These are phyloP conservation scores for Noctua comes DNA, from an alignment of 2,888 invertebrate species.

Conservation along the genomic window DNA sequence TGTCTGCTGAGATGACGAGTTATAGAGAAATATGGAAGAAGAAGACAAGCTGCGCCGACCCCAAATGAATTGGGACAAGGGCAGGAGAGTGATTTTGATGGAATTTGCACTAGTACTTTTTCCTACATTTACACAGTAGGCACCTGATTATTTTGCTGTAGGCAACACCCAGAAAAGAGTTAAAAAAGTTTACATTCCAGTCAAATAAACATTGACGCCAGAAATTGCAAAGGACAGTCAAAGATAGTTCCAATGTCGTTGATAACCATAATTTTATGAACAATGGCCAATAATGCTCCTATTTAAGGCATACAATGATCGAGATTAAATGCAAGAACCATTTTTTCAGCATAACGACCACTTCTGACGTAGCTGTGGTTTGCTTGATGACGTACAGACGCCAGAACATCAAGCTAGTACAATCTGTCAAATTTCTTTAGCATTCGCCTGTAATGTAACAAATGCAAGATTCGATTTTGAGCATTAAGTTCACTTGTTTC, in stretches of 20 bases:
- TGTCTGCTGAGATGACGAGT: not conserved
- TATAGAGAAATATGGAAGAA: not conserved
- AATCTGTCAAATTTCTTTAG: too few relatives aligned
- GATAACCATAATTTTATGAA: slow-evolving; percentile 26
- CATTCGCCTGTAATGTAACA: too few relatives aligned
- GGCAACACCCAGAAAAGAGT: not conserved
- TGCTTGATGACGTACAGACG: slow-evolving; percentile 39
- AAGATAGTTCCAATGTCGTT: slow-evolving; percentile 37
- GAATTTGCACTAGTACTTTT: not conserved
- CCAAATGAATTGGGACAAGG: not conserved
- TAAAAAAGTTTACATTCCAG: not conserved
- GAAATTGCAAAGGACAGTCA: slow-evolving; percentile 32
- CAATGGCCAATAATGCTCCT: slow-evolving; percentile 59
- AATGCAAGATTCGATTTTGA: too few relatives aligned
- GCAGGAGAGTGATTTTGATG: not conserved
- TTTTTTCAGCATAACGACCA: slow-evolving; percentile 56
- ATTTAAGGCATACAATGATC: slow-evolving; percentile 48
- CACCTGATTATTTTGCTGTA: not conserved
- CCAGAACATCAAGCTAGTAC: too few relatives aligned
- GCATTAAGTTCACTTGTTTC: too few relatives aligned
- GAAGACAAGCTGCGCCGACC: not conserved
- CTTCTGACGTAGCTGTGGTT: slow-evolving; percentile 27
- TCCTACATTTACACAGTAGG: not conserved
- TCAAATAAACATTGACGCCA: not conserved
- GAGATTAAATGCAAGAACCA: slow-evolving; percentile 30